These are phyloP conservation scores for Lycorma delicatula DNA, from an alignment of 1,140 invertebrate species.

Conservation along the genomic window DNA sequence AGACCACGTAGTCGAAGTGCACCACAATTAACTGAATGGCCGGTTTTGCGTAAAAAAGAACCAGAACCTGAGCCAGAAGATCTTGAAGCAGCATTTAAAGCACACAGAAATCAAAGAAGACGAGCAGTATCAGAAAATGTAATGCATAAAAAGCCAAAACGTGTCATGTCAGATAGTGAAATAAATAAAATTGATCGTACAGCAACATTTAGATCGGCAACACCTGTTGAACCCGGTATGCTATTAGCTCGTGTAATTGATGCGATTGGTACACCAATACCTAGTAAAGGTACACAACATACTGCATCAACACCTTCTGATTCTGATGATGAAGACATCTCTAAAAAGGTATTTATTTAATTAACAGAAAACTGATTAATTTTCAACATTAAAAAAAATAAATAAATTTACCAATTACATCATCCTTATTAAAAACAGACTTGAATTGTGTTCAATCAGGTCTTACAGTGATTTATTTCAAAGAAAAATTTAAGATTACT, in stretches of 20 bases:
- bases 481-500: too few relatives aligned
- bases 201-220: constrained; percentile 52
- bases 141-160: constrained; percentile 40
- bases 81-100: constrained; percentile 18
- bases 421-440: too few relatives aligned
- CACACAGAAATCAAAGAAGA: constrained; percentile 17
- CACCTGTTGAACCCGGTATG: constrained; percentile 56
- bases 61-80: constrained; percentile 21
- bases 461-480: too few relatives aligned
- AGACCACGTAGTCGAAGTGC: constrained; percentile 20
- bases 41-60: constrained; percentile 13
- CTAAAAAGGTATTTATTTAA: too few relatives aligned
- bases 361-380: too few relatives aligned
- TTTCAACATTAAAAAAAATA: too few relatives aligned
- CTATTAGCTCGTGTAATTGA: constrained; percentile 63
- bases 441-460: too few relatives aligned
- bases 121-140: constrained; percentile 24
- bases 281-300: neutral
- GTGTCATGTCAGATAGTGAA: constrained; percentile 64
- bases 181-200: constrained; percentile 64
- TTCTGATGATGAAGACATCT: too few relatives aligned
- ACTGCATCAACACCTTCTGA: neutral
- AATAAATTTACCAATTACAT: too few relatives aligned
- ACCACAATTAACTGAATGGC: constrained; percentile 30
- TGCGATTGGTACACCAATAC: constrained; percentile 45